These are phyloP conservation scores for Helicoverpa assulta DNA, from an alignment of 2,888 invertebrate species.

Conservation along the genomic window DNA sequence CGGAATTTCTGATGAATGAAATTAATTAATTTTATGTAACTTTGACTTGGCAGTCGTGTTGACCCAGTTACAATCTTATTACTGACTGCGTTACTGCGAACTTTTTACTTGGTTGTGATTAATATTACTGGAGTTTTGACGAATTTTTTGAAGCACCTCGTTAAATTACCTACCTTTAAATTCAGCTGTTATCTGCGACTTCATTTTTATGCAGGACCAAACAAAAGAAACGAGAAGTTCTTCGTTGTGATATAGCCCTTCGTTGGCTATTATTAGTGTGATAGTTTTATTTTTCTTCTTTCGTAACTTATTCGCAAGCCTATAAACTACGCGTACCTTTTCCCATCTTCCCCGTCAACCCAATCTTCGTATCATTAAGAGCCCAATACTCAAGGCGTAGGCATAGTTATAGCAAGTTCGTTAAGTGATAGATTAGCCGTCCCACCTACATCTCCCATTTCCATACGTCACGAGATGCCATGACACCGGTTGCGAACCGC, in stretches of 20 bases:
- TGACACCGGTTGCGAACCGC: conserved; percentile 46
- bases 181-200: neutral
- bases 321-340: neutral
- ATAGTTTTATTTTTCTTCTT: neutral
- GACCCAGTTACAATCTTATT: conserved; percentile 52
- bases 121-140: conserved; percentile 37
- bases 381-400: neutral
- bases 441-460: conserved; percentile 39
- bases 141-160: conserved; percentile 8
- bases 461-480: conserved; percentile 53
- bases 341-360: neutral
- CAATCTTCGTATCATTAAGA: neutral
- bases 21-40: conserved; percentile 45
- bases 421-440: conserved; percentile 40
- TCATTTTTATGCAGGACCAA: no score
- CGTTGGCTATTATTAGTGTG: no score
- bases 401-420: conserved; percentile 5
- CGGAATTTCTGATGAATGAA: conserved; percentile 22
- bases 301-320: neutral
- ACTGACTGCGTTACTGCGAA: conserved; percentile 32
- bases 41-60: conserved; percentile 36
- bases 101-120: conserved; percentile 19
- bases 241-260: no score
- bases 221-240: no score
- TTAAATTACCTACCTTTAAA: neutral